Base-by-base conservation (phyloP, 92 coral and sea anemone species). In the Meandrina meandrites region DNA sequence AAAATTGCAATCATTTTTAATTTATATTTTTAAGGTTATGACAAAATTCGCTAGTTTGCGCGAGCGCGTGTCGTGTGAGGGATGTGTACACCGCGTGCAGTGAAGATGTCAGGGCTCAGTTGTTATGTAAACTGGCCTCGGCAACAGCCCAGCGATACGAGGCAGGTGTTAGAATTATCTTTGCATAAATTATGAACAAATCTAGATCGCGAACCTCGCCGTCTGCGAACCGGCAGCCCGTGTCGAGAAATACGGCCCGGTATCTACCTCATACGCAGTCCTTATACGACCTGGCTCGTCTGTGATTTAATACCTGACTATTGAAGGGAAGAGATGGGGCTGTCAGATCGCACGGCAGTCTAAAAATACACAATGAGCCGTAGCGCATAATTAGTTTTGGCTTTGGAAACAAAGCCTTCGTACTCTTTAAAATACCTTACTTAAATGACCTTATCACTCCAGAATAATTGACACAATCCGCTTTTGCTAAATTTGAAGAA, bases 371-470 rank as follows among this genome's bases (percentile, higher is more conserved):
- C 56, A 72, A 56, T 32, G 68, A 48, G 73, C 84, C 73, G 35
- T 16, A 58, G 86, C 81, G 89, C 76, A 91, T 79, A 88, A 91
- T 91, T 84, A 80, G 92, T 91, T 84, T 88, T 73, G 80, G 89
- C 86, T 75, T 73, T 4, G 8, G 85, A 60, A 47, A 88, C 92
- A 91, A 91, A 79, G 92, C 56, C 56, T 64, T 90, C 53, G 90
- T 71, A 88, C 93, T 80, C 90, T 75, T 56, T 60, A 67, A 86
- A 86, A 50, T 77, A 73, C 84, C 88, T 84, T 83, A 66, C 82
- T 87, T 90, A 90, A 90, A 90, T 91, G 89, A 74, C 86, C 88
- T 88, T 84, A 88, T 88, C 89, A 88, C 89, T 91, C 77, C 79
- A 84, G 53, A 79, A 88, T 91, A 88, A 88, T 91, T 88, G 94